Percentiles rank a stretch among this genome's conserved stretches.
These are phyloP conservation scores for Thera britannica DNA, from an alignment of 2,888 invertebrate genomes.

Conservation along the genomic window DNA sequence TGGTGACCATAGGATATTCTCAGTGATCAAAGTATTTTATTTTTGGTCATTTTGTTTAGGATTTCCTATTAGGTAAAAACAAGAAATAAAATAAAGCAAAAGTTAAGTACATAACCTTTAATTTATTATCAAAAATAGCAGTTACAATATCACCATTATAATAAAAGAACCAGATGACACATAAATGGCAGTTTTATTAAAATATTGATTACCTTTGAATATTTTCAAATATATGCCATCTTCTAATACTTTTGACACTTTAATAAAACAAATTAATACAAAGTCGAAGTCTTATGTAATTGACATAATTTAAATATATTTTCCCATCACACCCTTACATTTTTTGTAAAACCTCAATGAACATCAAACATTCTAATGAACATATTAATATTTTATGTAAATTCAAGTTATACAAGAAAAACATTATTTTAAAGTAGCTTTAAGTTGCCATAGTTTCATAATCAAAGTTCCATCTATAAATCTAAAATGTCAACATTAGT, in stretches of 20 bases:
- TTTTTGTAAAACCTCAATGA: neutral
- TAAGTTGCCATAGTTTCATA: neutral
- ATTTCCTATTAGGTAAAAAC: too few relatives aligned
- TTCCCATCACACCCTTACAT: slow-evolving; percentile 1
- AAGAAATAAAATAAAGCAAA: slow-evolving; percentile 10
- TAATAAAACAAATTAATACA: slow-evolving; percentile 13
- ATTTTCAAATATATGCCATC: slow-evolving; percentile 30
- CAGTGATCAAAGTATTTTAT: too few relatives aligned
- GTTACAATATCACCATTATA: slow-evolving; percentile 37
- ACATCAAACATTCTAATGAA: slow-evolving; percentile 5
- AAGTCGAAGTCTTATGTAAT: slow-evolving; percentile 11
- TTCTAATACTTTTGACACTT: slow-evolving; percentile 29
- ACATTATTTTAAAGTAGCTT: slow-evolving; percentile 4
- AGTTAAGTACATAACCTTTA: slow-evolving; percentile 30
- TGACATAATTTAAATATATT: slow-evolving; percentile 17
- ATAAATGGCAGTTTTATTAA: slow-evolving; percentile 21
- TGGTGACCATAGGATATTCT: too few relatives aligned
- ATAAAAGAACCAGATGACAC: slow-evolving; percentile 36
- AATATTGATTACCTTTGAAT: slow-evolving; percentile 8
- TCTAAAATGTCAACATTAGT: slow-evolving; percentile 20
- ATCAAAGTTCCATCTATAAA: slow-evolving; percentile 5
- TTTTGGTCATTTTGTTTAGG: too few relatives aligned
- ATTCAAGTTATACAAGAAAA: neutral
- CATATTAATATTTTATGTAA: too few relatives aligned
- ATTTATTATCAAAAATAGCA: slow-evolving; percentile 37